A percentile compares a stretch with the other conserved stretches of the same genome.
These are phyloP conservation scores for Cataglyphis livida DNA, from an alignment of 2,888 invertebrate species.

Conservation along the genomic window DNA sequence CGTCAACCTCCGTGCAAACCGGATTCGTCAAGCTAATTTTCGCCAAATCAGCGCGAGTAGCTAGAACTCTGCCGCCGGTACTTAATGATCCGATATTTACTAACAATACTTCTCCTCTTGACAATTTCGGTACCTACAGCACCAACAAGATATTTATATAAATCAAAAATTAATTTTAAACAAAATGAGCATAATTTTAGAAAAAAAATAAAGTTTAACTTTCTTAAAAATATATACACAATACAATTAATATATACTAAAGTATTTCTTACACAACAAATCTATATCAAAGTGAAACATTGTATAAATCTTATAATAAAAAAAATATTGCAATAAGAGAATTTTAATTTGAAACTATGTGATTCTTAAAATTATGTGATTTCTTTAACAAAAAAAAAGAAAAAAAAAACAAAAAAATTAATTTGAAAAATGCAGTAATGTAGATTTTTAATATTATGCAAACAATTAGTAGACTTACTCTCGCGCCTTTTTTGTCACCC, in stretches of 20 bases:
- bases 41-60: constrained; percentile 98
- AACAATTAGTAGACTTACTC: constrained; percentile 87
- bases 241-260: background rate
- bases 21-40: constrained; percentile 99
- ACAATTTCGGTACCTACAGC: constrained; percentile 92
- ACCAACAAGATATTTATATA: constrained; percentile 27
- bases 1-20: constrained; percentile 99
- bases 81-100: constrained; percentile 99
- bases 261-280: background rate
- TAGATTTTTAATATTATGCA: background rate
- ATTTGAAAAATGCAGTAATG: background rate
- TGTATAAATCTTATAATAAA: background rate
- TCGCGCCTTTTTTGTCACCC: constrained; percentile 99
- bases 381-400: background rate
- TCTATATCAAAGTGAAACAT: background rate
- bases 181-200: background rate
- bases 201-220: background rate
- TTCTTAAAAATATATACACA: background rate
- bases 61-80: constrained; percentile 98
- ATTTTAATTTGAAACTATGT: background rate
- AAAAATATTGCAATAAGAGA: background rate
- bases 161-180: constrained; percentile 4
- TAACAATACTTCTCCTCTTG: constrained; percentile 96
- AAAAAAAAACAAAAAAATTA: background rate
- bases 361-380: background rate